These are phyloP conservation scores for Drosophila affinis DNA, from an alignment of 2,888 invertebrate species.

Conservation along the genomic window DNA sequence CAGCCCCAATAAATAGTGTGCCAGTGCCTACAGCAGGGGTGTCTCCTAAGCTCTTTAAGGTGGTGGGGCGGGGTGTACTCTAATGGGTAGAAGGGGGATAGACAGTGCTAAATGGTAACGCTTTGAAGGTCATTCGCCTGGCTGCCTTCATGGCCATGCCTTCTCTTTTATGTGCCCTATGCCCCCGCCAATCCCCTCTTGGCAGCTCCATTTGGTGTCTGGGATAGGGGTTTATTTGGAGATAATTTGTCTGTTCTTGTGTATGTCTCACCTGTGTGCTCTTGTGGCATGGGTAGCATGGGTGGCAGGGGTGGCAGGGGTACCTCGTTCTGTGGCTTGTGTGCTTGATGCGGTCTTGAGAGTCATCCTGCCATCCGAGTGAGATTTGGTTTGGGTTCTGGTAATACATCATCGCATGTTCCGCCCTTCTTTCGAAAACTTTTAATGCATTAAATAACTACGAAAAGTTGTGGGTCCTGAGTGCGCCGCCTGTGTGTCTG, in stretches of 20 bases:
- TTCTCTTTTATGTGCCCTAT: background rate
- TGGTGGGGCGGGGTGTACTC: background rate
- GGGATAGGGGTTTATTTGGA: background rate
- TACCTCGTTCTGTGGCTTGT: no score
- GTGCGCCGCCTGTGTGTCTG: no score
- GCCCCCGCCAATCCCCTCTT: background rate
- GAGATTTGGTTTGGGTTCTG: background rate
- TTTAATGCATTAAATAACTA: constrained; percentile 70
- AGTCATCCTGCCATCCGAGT: background rate
- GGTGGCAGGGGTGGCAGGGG: no score
- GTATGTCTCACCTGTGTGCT: background rate
- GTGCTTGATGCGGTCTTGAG: no score
- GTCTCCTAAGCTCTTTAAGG: constrained; percentile 21
- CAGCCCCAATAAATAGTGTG: constrained; percentile 61
- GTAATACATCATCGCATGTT: constrained; percentile 1
- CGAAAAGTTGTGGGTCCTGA: constrained; percentile 49
- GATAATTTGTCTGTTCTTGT: constrained; percentile 5
- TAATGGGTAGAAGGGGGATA: background rate
- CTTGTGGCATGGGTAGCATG: no score
- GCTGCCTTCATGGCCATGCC: constrained; percentile 1
- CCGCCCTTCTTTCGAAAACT: constrained; percentile 36
- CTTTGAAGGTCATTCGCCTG: constrained; percentile 33
- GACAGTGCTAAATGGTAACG: constrained; percentile 10
- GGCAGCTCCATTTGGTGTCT: background rate
- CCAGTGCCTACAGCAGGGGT: background rate